Percentiles rank a stretch among this genome's conserved stretches.
Conservation (phyloP, 1,140 invertebrate species). For the Saccostrea glomerata region DNA sequence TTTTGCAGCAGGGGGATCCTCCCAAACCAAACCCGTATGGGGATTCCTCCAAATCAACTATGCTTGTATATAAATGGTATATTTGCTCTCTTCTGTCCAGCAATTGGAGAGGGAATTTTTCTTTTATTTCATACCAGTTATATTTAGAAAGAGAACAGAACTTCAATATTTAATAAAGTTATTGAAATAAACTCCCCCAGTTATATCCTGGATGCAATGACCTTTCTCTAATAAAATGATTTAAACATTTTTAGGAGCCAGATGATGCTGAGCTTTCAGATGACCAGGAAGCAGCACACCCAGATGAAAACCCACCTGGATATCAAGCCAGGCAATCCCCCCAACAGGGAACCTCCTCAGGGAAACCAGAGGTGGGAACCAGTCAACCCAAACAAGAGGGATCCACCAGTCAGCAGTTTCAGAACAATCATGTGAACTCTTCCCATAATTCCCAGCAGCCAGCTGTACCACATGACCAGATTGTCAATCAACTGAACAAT, state of each 20-base stretch:
- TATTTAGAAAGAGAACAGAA: too few relatives aligned
- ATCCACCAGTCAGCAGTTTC: slow-evolving; percentile 56
- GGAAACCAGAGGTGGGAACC: slow-evolving; percentile 32
- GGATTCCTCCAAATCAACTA: slow-evolving; percentile 85
- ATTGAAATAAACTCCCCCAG: too few relatives aligned
- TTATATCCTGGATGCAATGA: too few relatives aligned
- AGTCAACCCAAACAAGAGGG: slow-evolving; percentile 41
- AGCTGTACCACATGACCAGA: slow-evolving; percentile 71
- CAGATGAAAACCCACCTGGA: slow-evolving; percentile 67
- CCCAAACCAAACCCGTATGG: slow-evolving; percentile 91
- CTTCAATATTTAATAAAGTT: too few relatives aligned
- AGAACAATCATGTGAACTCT: slow-evolving; percentile 67
- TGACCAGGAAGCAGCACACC: slow-evolving; percentile 76
- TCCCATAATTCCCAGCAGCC: slow-evolving; percentile 61
- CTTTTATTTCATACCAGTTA: too few relatives aligned
- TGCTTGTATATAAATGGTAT: too few relatives aligned
- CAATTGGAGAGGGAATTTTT: too few relatives aligned
- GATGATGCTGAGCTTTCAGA: slow-evolving; percentile 78
- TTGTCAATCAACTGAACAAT: slow-evolving; percentile 71
- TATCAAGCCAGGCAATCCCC: slow-evolving; percentile 45
- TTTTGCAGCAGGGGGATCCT: slow-evolving; percentile 77
- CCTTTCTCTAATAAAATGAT: not conserved
- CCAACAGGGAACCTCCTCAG: slow-evolving; percentile 48
- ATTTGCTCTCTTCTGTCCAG: too few relatives aligned
- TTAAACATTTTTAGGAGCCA: slow-evolving; percentile 68